A percentile compares a stretch with the other conserved stretches of the same genome.
These are phyloP conservation scores for Drosophila neonasuta DNA, from an alignment of 2,888 invertebrate species.

Conservation along the genomic window DNA sequence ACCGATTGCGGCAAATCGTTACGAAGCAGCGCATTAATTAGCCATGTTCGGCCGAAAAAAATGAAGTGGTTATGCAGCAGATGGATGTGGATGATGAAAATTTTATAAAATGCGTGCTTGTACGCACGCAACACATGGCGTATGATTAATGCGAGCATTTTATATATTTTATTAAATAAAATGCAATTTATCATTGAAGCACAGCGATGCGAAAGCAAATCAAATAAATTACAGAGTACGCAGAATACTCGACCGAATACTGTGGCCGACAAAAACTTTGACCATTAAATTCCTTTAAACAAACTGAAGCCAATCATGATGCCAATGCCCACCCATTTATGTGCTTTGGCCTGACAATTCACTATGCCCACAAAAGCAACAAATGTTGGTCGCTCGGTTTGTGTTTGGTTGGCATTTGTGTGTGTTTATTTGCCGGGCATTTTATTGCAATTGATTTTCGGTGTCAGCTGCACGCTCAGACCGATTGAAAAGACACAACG, in stretches of 20 bases:
- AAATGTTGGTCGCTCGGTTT: slow-evolving; percentile 17
- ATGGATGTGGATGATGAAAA: slow-evolving; percentile 7
- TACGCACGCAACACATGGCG: slow-evolving; percentile 65
- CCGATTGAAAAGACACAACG: slow-evolving; percentile 13
- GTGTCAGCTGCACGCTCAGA: slow-evolving; percentile 67
- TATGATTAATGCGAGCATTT: slow-evolving; percentile 67
- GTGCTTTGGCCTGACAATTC: background rate
- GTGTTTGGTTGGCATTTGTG: slow-evolving; percentile 26
- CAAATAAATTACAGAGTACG: slow-evolving; percentile 65
- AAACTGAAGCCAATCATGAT: slow-evolving; percentile 59
- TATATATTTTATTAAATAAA: slow-evolving; percentile 66
- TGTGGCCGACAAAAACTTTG: slow-evolving; percentile 42
- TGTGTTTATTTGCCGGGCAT: slow-evolving; percentile 55
- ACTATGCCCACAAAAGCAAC: slow-evolving; percentile 4
- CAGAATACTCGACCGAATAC: background rate
- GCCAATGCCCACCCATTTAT: background rate
- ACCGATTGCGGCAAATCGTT: slow-evolving; percentile 38
- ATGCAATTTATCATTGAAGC: slow-evolving; percentile 66
- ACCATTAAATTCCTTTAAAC: slow-evolving; percentile 69
- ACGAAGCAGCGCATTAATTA: slow-evolving; percentile 43
- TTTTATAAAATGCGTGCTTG: slow-evolving; percentile 21
- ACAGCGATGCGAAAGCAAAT: slow-evolving; percentile 50
- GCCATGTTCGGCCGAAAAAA: slow-evolving; percentile 3
- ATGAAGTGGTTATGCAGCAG: background rate
- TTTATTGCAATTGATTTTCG: slow-evolving; percentile 77